Conservation (phyloP, 2,888 invertebrate species). For the Rhagium mordax region DNA sequence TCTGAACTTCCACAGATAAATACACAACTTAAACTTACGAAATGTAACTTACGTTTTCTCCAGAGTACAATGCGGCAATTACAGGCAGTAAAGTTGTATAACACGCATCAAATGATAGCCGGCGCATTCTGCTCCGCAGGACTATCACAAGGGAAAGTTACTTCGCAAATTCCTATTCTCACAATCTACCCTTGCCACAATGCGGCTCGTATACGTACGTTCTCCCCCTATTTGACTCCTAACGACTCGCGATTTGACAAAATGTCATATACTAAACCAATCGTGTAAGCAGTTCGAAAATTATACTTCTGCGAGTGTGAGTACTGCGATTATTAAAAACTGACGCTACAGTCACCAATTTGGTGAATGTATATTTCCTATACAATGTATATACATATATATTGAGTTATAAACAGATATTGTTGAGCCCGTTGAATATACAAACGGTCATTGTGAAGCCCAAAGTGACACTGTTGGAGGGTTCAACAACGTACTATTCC, state of each 20-base stretch:
- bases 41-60: neutral
- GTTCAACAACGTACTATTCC: too few species aligned
- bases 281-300: neutral
- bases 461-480: too few species aligned
- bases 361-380: too few species aligned
- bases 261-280: neutral
- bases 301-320: too few species aligned
- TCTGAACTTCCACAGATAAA: neutral
- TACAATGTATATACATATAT: too few species aligned
- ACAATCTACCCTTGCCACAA: neutral
- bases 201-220: neutral
- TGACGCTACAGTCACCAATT: too few species aligned
- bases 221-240: too few species aligned
- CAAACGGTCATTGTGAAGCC: too few species aligned
- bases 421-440: too few species aligned
- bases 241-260: neutral
- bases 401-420: too few species aligned
- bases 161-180: neutral
- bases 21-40: neutral
- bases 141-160: neutral
- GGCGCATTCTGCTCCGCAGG: neutral
- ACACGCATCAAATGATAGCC: constrained; percentile 5
- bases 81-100: constrained; percentile 3
- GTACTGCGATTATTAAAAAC: too few species aligned
- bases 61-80: neutral